Base-by-base conservation (phyloP, 2,888 invertebrate genomes). In the Aromia moschata region DNA sequence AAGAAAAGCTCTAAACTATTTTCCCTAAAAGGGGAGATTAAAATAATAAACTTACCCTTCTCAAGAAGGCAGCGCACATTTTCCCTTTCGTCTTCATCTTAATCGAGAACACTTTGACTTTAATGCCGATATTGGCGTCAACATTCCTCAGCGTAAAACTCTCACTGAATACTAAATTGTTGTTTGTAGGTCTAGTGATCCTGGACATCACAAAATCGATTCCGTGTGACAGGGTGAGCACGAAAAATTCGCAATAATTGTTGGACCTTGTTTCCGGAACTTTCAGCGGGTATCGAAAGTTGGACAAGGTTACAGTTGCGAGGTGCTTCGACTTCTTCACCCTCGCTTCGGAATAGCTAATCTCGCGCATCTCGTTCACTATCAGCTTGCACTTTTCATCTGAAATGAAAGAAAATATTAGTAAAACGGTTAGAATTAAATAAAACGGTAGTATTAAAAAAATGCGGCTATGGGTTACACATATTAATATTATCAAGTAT, bases 21-120 rank as follows among this genome's bases (percentile, higher is more conserved):
- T 25, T 25, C 9, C 4, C 9, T 5, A 9, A 9, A 36, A 14
- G 4, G 9, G 15, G 5, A 11, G 15, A 33, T 10, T 45, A 25
- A 11, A 20, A 20, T 14, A 30, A 41, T 53, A 15, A 38, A 30
- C 33, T 60, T 56, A 62, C 62, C 49, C 37, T 56, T 46, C 11
- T 52, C 4, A 56, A 43, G 5, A 58, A 31, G 7, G 14, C 53
- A 1, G 37, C 36, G 1, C 47, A 11, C 1, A 36, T 47, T 12
- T 49, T 14, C n/a, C 16, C 30, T 2, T 11, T 25, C 7, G 62
- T 65, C 17, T 56, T 44, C 12, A 70, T 15, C 14, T 49, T 67
- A 36, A 84, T 66, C 61, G 81, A 81, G 57, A 82, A 85, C 12
- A 86, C 74, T 55, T 82, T 79, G 2, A 84, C 75, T 9, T 74